Evolutionary conservation across 2,888 invertebrate genomes (phyloP), one percentile per base, ranked within the genome.

Genomic region (Drosophila lutescens): DNA sequence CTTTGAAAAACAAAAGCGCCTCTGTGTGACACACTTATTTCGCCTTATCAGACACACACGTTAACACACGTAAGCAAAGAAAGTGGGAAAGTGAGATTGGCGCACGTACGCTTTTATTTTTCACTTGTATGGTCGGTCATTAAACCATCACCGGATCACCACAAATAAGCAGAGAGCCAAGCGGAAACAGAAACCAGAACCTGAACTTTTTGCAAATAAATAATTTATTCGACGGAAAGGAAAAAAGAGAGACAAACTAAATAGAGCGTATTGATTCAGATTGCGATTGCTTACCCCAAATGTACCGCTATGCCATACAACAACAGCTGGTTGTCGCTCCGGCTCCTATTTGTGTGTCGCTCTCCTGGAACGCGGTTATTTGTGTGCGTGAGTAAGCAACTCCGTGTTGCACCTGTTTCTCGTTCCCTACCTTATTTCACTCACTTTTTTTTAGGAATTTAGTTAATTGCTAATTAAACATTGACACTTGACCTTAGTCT

Each of bases 1-100:
- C 65, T 81, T 81, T 74, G 71, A 62, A 74, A 62, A 72, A 75
- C 55, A 86, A 84, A 79, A 81, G 82, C 76, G 20, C 56, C 40
- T 41, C 62, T 41, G 61, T 49, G 62, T 70, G 68, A 69, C 68
- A 69, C 68, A 69, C 67, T 67, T 69, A 69, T 67, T 51, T 26
- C 30, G 58, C 58, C 68, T 69, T 67, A 69, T 59, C 67, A 67
- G 46, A 58, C 49, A 67, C 58, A 66, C 32, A 57, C 46, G 20
- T 20, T 20, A 2, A 56, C 9, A 34, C 8, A 56, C 20, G 15
- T 8, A n/a, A 13, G 7, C 20, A 43, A 12, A 26, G 40, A 13
- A n/a, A 30, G 26, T n/a, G 40, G 40, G 32, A 43, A 34, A 15
- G 47, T 30, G 23, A 41, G 49, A 41, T 30, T 26, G 50, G 41